Evolutionary conservation across 2,888 invertebrate species (phyloP).

Genomic region (Melangyna quadrimaculata): DNA sequence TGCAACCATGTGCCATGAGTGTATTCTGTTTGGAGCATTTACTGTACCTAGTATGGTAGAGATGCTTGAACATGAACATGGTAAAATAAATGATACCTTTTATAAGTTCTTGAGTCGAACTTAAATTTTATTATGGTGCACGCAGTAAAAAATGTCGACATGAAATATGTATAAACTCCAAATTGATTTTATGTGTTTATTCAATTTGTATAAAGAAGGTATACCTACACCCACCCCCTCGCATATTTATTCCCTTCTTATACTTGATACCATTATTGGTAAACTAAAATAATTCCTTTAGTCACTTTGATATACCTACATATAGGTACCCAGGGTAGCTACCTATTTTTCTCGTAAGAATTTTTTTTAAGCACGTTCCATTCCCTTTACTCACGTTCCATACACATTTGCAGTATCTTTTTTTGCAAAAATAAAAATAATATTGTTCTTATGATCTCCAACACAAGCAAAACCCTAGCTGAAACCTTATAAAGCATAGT

Average conservation of each 20-base stretch:
- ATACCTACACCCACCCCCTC: too few relatives aligned
- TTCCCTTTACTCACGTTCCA: slow-evolving; percentile 17
- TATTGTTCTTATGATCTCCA: slow-evolving; percentile 36
- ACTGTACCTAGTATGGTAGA: too few relatives aligned
- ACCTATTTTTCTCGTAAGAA: background rate
- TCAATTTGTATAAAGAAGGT: too few relatives aligned
- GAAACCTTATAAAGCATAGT: background rate
- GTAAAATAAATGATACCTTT: too few relatives aligned
- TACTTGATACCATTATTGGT: background rate
- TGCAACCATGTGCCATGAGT: too few relatives aligned
- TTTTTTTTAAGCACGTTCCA: slow-evolving; percentile 5
- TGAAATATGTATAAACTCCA: too few relatives aligned
- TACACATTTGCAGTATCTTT: slow-evolving; percentile 11
- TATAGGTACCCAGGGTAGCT: too few relatives aligned
- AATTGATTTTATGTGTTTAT: background rate
- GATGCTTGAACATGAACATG: too few relatives aligned
- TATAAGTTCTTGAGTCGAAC: too few relatives aligned
- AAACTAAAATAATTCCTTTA: background rate
- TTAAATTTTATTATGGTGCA: too few relatives aligned
- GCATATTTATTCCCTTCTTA: background rate
- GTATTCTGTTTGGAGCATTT: too few relatives aligned
- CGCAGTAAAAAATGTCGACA: too few relatives aligned
- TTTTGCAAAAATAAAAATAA: background rate
- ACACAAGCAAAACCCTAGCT: background rate
- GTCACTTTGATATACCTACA: background rate